A percentile compares a stretch with the other conserved stretches of the same genome.
These are phyloP conservation scores for Orthonevra nobilis DNA, from an alignment of 2,888 invertebrate species.

Conservation along the genomic window DNA sequence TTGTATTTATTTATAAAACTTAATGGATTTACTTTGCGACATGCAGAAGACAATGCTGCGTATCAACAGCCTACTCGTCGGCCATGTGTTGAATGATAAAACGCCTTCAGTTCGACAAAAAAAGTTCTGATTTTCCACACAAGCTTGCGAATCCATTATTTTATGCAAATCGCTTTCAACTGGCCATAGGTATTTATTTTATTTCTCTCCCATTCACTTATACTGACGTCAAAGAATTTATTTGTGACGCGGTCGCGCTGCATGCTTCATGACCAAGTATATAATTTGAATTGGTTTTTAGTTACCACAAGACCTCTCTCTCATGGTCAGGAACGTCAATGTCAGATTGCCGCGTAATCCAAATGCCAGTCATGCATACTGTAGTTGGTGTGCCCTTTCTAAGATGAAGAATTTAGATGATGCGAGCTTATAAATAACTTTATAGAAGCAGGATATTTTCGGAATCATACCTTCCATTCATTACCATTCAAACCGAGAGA, in stretches of 20 bases:
- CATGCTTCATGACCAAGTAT: slow-evolving; percentile 11
- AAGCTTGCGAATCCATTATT: slow-evolving; percentile 21
- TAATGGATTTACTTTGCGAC: slow-evolving; percentile 2
- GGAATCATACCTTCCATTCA: slow-evolving; percentile 28
- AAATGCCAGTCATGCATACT: no score
- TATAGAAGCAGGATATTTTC: no score
- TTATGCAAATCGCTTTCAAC: slow-evolving; percentile 23
- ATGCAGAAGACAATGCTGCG: slow-evolving; percentile 16
- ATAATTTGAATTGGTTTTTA: slow-evolving; percentile 33
- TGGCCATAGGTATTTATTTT: slow-evolving; percentile 5
- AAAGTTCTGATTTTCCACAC: slow-evolving; percentile 26
- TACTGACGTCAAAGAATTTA: slow-evolving; percentile 23
- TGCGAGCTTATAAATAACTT: no score
- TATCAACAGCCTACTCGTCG: no score
- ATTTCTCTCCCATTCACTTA: not conserved
- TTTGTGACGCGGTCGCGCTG: slow-evolving; percentile 27
- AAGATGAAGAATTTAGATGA: no score
- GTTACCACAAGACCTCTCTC: slow-evolving; percentile 31
- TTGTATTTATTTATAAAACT: not conserved
- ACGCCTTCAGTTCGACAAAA: slow-evolving; percentile 8
- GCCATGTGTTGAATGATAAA: not conserved
- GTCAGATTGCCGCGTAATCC: slow-evolving; percentile 1
- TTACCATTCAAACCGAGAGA: slow-evolving; percentile 26
- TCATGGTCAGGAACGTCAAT: slow-evolving; percentile 45
- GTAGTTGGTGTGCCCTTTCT: no score